Evolutionary conservation across 2,797 vertebrate genomes (phyloP).

Genomic region (Syngnathus rostellatus): DNA sequence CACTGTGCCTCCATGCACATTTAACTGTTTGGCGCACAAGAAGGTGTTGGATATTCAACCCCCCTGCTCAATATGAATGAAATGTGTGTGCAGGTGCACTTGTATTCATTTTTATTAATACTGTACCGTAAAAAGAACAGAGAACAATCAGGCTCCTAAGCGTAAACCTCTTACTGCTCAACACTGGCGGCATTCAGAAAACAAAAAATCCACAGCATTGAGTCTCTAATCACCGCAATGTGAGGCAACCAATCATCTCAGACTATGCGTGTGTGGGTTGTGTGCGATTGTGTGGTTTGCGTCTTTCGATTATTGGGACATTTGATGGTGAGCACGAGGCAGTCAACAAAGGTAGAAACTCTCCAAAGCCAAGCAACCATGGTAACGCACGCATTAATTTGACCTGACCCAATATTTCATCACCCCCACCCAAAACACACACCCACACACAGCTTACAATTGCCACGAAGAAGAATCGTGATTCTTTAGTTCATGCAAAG

Average conservation of each 20-base stretch:
- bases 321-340: conserved; percentile 37
- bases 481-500: not conserved
- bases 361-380: conserved; percentile 51
- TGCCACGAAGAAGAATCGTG: not conserved
- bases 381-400: conserved; percentile 52
- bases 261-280: conserved; percentile 6
- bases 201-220: conserved; percentile 51
- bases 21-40: conserved; percentile 4
- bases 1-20: not conserved
- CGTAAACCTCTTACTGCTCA: conserved; percentile 66
- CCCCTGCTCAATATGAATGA: conserved; percentile 28
- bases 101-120: conserved; percentile 33
- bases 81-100: conserved; percentile 9
- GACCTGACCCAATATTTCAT: conserved; percentile 47
- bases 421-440: conserved; percentile 4
- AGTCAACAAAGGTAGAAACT: conserved; percentile 49
- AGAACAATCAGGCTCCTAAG: conserved; percentile 59
- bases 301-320: conserved; percentile 32
- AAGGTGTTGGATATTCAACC: conserved; percentile 35
- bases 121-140: conserved; percentile 43
- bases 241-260: conserved; percentile 28
- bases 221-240: conserved; percentile 49
- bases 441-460: conserved; percentile 1
- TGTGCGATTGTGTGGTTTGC: conserved; percentile 1
- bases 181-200: conserved; percentile 50